Evolutionary conservation across 35 echinoderm and acorn worm genomes (phyloP).

Genomic region (Anneissia japonica): DNA sequence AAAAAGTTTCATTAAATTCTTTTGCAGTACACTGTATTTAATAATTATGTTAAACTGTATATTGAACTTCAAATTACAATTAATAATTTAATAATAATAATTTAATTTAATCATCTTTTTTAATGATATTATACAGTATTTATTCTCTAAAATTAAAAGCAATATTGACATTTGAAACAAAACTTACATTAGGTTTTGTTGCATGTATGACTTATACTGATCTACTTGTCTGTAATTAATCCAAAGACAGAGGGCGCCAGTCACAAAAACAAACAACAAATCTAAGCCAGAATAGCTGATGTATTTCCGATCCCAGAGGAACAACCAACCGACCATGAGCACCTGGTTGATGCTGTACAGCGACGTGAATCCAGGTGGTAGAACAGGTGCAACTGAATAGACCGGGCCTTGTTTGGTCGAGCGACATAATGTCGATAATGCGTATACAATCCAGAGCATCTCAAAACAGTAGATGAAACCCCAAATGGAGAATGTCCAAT

Average conservation of each 20-base stretch:
- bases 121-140: too few species aligned
- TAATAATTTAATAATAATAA: too few species aligned
- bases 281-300: neutral
- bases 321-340: slow-evolving; percentile 20
- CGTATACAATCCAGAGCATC: slow-evolving; percentile 38
- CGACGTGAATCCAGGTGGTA: slow-evolving; percentile 41
- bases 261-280: neutral
- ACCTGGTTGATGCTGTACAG: slow-evolving; percentile 30
- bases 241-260: neutral
- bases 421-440: slow-evolving; percentile 35
- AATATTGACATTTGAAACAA: too few species aligned
- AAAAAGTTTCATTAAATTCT: too few species aligned
- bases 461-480: slow-evolving; percentile 56
- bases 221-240: too few species aligned
- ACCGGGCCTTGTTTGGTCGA: slow-evolving; percentile 14
- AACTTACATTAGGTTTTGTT: neutral
- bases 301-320: neutral
- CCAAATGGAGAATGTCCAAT: slow-evolving; percentile 70
- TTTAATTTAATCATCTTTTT: too few species aligned
- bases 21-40: too few species aligned
- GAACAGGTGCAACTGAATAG: neutral
- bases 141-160: too few species aligned
- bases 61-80: too few species aligned
- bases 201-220: neutral
- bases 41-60: too few species aligned